Evolutionary conservation across 2,888 invertebrate genomes (phyloP).

Genomic region (Leptura quadrifasciata): DNA sequence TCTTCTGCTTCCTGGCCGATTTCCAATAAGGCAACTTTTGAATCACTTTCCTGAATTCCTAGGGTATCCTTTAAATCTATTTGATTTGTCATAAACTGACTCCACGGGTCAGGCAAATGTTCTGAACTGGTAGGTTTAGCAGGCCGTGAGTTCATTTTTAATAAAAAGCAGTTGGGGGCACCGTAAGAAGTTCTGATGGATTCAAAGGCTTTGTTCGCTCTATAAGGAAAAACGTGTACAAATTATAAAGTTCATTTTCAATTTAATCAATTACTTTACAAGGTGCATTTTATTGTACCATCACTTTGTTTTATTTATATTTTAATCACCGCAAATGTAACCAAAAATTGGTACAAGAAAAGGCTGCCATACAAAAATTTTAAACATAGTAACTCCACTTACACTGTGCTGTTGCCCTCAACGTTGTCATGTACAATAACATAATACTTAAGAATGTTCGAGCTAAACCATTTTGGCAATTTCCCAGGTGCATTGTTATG

Average conservation of each 20-base stretch:
- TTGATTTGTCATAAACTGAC: constrained; percentile 81
- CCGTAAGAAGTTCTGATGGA: constrained; percentile 92
- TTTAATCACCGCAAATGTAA: no score
- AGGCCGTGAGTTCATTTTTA: constrained; percentile 91
- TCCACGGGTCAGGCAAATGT: constrained; percentile 90
- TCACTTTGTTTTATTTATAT: no score
- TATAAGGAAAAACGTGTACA: constrained; percentile 67
- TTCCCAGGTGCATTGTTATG: constrained; percentile 79
- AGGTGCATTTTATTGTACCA: no score
- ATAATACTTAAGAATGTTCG: constrained; percentile 90
- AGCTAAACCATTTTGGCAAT: constrained; percentile 88
- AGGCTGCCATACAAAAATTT: not conserved
- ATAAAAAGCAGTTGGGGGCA: constrained; percentile 88
- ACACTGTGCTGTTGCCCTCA: constrained; percentile 85
- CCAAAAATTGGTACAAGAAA: no score
- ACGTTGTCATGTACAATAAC: constrained; percentile 91
- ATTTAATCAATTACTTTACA: not conserved
- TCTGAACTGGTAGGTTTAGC: constrained; percentile 74
- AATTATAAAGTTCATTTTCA: constrained; percentile 1
- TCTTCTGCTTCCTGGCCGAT: constrained; percentile 75
- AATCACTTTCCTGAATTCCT: constrained; percentile 64
- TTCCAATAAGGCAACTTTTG: constrained; percentile 71
- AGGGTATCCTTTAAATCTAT: constrained; percentile 65
- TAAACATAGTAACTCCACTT: constrained; percentile 69
- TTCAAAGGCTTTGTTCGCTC: constrained; percentile 89